Base-by-base conservation (phyloP, 2,888 invertebrate genomes). In the Nephrocerus scutellatus region DNA sequence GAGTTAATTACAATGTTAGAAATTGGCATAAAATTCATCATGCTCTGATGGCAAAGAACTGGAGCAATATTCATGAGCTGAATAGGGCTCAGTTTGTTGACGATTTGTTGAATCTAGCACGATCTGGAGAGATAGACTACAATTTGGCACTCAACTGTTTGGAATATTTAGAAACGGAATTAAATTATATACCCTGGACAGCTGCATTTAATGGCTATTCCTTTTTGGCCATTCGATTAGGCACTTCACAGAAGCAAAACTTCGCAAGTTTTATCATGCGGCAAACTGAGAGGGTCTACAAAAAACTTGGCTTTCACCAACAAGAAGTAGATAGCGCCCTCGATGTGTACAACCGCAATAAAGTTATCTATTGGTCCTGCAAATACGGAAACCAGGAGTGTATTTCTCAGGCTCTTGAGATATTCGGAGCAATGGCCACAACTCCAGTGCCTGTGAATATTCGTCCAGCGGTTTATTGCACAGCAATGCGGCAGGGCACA, bases 21-120 rank as follows among this genome's bases (percentile, higher is more conserved):
- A 81, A 81, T 56, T 86, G 84, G 84, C 49, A 55, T 35, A 49
- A 42, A 4, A 60, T 66, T n/a, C 58, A 53, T 18, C 13, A 39
- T 0, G 49, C 52, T 0, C 30, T 58, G 1, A 33, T 52, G 5
- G 1, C 19, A 2, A 14, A 24, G 4, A 50, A 55, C 6, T 63
- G 58, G 56, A 39, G 52, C 22, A 50, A 36, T 4, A 80, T 87
- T 34, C 73, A 80, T 47, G 74, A 75, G 28, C 62, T 79, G 9
- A 85, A 85, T 62, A 73, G 82, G 51, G 87, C 85, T 4, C 86
- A 89, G 68, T 72, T 83, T 16, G 75, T 92, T 9, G 84, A 91
- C 54, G 93, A 93, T 62, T 73, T 82, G 2, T 72, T 84, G 50
- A 80, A 80, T 63, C 72, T 84, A 39, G 86, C 84, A n/a, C 74